phyloP scores from a whole-genome alignment of 2,888 invertebrate species.

The Watsonalla cultraria region DNA sequence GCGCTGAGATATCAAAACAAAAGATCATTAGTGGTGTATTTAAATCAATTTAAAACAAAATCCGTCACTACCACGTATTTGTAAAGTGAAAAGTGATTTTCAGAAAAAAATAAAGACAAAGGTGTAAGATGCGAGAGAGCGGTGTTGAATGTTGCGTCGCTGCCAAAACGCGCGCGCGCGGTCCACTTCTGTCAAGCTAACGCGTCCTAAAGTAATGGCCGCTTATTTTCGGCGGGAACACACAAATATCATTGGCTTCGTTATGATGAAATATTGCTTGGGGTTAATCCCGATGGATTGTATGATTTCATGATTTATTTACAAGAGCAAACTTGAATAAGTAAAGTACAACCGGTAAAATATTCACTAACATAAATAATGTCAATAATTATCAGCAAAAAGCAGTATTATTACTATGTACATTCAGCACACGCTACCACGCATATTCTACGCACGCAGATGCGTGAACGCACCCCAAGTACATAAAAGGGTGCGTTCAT shows the following conservation, averaged over 20 bases:
- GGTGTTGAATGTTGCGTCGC: slow-evolving; percentile 19
- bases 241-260: slow-evolving; percentile 52
- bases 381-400: no score
- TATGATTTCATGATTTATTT: slow-evolving; percentile 35
- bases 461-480: slow-evolving; percentile 18
- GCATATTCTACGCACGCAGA: not conserved
- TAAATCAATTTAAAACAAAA: slow-evolving; percentile 17
- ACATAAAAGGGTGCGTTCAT: slow-evolving; percentile 21
- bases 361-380: no score
- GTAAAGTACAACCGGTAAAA: no score
- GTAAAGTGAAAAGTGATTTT: slow-evolving; percentile 16
- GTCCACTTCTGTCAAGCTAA: slow-evolving; percentile 69
- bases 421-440: not conserved
- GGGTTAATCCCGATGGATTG: slow-evolving; percentile 28
- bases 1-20: slow-evolving; percentile 6
- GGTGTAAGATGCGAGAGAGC: slow-evolving; percentile 17
- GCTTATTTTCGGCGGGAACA: slow-evolving; percentile 67
- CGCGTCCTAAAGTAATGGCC: slow-evolving; percentile 57
- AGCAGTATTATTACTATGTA: no score
- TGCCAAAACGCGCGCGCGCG: slow-evolving; percentile 54
- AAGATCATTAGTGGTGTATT: not conserved
- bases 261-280: slow-evolving; percentile 47
- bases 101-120: slow-evolving; percentile 18
- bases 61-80: slow-evolving; percentile 25
- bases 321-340: slow-evolving; percentile 12